A percentile compares a stretch with the other conserved stretches of the same genome.
These are phyloP conservation scores for Phocides pigmalion DNA, from an alignment of 1,140 invertebrate genomes.

Conservation along the genomic window DNA sequence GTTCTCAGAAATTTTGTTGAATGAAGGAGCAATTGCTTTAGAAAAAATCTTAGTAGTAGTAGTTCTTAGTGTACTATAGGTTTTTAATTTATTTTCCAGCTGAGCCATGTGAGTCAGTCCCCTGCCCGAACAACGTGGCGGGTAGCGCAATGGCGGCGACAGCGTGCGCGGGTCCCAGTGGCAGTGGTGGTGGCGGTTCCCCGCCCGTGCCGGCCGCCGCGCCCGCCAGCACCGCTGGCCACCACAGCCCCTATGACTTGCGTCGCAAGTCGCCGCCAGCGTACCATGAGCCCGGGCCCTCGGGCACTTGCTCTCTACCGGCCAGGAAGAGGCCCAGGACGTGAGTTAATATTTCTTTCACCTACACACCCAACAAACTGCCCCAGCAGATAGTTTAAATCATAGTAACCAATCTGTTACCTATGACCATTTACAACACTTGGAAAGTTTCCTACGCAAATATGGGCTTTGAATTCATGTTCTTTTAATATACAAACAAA, in stretches of 20 bases:
- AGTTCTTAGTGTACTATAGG: too few species aligned
- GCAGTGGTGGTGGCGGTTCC: conserved; percentile 72
- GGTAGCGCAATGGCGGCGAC: conserved; percentile 81
- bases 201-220: conserved; percentile 72
- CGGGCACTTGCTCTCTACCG: conserved; percentile 88
- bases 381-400: too few species aligned
- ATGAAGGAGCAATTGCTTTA: too few species aligned
- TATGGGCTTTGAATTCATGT: too few species aligned
- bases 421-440: too few species aligned
- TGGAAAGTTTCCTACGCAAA: too few species aligned
- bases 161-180: conserved; percentile 73
- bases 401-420: too few species aligned
- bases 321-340: conserved; percentile 92
- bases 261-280: conserved; percentile 91
- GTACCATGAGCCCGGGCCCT: conserved; percentile 85
- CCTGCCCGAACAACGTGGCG: conserved; percentile 88
- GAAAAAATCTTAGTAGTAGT: too few species aligned
- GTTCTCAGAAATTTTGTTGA: too few species aligned
- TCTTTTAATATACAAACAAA: too few species aligned
- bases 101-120: conserved; percentile 89
- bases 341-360: conserved; percentile 78
- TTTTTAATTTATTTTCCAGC: conserved; percentile 76
- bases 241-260: conserved; percentile 94
- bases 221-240: conserved; percentile 83
- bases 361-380: neutral